Percentiles rank a stretch among this genome's conserved stretches.
Conservation (phyloP, 2,797 vertebrate genomes). For the Esox lucius region DNA sequence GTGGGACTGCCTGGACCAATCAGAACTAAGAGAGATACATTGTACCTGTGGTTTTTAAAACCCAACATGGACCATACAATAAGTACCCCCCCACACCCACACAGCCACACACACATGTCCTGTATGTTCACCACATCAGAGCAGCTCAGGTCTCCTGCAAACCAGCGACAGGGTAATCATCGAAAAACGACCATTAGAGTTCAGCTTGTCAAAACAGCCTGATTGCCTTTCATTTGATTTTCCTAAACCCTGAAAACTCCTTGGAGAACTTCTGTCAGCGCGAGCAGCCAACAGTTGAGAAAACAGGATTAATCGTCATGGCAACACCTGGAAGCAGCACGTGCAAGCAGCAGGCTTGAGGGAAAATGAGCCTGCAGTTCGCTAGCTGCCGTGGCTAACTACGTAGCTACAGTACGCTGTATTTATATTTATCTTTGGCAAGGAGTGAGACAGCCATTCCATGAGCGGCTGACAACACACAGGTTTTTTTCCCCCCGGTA, state of each 20-base stretch:
- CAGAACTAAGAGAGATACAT: neutral
- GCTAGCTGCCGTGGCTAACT: slow-evolving; percentile 25
- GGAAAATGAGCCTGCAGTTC: slow-evolving; percentile 22
- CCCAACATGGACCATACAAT: neutral
- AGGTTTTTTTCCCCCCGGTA: slow-evolving; percentile 32
- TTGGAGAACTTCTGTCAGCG: slow-evolving; percentile 53
- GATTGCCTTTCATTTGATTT: slow-evolving; percentile 60
- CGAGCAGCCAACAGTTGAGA: slow-evolving; percentile 47
- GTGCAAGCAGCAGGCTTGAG: slow-evolving; percentile 41
- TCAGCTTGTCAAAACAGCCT: slow-evolving; percentile 50
- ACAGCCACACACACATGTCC: slow-evolving; percentile 14
- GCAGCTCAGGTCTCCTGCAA: slow-evolving; percentile 26
- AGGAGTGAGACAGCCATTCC: slow-evolving; percentile 47
- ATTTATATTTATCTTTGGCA: slow-evolving; percentile 69
- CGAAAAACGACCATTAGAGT: slow-evolving; percentile 36
- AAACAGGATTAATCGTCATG: slow-evolving; percentile 71
- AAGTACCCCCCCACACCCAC: neutral
- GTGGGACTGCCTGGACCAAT: neutral
- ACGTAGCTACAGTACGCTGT: slow-evolving; percentile 42
- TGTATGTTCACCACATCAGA: slow-evolving; percentile 22
- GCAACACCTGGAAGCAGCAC: slow-evolving; percentile 66
- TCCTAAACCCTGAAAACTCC: slow-evolving; percentile 58
- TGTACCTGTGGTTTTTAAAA: neutral
- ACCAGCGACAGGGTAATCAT: slow-evolving; percentile 26
- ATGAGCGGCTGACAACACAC: slow-evolving; percentile 33